Evolutionary conservation across 2,797 vertebrate genomes (phyloP).

Genomic region (Clamator glandarius): DNA sequence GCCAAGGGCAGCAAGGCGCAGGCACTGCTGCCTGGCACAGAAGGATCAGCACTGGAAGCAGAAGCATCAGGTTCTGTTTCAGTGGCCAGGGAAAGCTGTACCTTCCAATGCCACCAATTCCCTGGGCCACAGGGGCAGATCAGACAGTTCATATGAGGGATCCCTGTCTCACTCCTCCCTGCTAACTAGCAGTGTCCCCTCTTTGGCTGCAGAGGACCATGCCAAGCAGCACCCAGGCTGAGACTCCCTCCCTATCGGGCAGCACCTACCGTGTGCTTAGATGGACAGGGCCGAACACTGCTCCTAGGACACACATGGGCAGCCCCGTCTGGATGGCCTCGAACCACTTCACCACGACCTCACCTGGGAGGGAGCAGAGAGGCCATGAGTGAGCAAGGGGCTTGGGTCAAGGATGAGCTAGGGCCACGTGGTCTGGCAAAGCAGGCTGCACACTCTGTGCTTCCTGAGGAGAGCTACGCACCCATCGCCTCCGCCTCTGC

Average conservation of each 20-base stretch:
- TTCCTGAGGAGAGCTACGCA: accelerated
- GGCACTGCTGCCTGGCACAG: neutral
- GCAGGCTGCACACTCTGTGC: neutral
- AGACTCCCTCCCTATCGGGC: neutral
- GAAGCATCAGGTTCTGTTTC: neutral
- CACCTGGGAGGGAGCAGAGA: conserved; percentile 78
- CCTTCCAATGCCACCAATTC: accelerated
- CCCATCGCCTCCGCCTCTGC: accelerated
- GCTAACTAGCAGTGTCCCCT: neutral
- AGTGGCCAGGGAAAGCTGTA: neutral
- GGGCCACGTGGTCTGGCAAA: accelerated
- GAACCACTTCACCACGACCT: conserved; percentile 95
- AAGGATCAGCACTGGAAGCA: neutral
- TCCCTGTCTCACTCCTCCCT: accelerated
- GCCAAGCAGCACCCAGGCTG: neutral
- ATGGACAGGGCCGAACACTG: conserved; percentile 86
- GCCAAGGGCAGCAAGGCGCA: neutral
- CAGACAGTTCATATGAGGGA: neutral
- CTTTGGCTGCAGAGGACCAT: neutral
- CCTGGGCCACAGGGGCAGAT: neutral
- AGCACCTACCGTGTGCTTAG: conserved; percentile 83
- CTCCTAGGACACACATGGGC: conserved; percentile 95
- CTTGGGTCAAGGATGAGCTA: accelerated
- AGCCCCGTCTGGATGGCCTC: conserved; percentile 93
- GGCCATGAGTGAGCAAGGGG: neutral